A percentile compares a stretch with the other conserved stretches of the same genome.
Evolutionary conservation across 2,113 vertebrate genomes (phyloP).

Genomic region (Bufo gargarizans): DNA sequence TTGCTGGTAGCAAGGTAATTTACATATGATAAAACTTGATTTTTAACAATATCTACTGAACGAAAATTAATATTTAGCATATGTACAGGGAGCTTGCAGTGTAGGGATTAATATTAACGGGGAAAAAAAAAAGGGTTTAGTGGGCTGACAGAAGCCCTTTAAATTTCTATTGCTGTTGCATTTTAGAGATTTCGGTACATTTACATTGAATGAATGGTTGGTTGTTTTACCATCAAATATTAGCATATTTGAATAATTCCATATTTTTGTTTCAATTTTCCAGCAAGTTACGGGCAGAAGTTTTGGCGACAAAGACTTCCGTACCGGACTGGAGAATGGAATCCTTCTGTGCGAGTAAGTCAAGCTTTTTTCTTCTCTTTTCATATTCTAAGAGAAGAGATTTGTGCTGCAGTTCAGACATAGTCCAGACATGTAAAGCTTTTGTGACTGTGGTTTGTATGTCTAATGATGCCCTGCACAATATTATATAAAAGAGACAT

Average conservation of each 20-base stretch:
- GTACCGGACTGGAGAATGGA: slow-evolving; percentile 88
- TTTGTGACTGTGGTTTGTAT: background rate
- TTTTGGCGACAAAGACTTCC: slow-evolving; percentile 91
- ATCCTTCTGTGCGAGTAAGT: slow-evolving; percentile 98
- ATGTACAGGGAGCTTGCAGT: too few species aligned
- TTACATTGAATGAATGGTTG: too few species aligned
- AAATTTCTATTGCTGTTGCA: too few species aligned
- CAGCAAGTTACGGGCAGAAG: slow-evolving; percentile 86
- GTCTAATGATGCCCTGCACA: background rate
- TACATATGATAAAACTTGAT: too few species aligned
- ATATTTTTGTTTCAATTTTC: slow-evolving; percentile 5
- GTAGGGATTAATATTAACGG: too few species aligned
- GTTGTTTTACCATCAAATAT: too few species aligned
- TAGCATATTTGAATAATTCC: background rate
- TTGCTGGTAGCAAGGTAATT: too few species aligned
- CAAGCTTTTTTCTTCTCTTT: slow-evolving; percentile 42
- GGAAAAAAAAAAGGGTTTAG: too few species aligned
- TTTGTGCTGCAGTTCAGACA: background rate
- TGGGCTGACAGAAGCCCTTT: too few species aligned
- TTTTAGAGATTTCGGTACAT: too few species aligned
- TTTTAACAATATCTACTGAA: too few species aligned
- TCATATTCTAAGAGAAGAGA: background rate
- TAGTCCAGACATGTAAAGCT: background rate
- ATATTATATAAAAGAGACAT: background rate
- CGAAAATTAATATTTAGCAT: too few species aligned